Base-by-base conservation (phyloP, 2,888 invertebrate species). In the Clanis bilineata region DNA sequence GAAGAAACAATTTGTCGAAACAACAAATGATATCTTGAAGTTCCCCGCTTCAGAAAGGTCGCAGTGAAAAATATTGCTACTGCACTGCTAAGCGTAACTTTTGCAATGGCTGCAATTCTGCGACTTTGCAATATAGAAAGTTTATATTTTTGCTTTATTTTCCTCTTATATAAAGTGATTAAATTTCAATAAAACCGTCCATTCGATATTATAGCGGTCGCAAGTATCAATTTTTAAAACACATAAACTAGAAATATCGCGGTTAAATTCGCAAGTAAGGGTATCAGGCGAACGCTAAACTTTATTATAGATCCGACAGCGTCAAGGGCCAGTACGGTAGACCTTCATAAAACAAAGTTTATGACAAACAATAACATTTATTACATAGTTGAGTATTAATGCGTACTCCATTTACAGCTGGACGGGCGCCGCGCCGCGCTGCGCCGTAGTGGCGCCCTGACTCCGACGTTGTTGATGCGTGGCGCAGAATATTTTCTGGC, bases 301-400 rank as follows among this genome's bases (percentile, higher is more conserved):
- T 83, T 86, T 85, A 88, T 84, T 84, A 85, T 83, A 85, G 84
- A 83, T 82, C 82, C 80, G 76, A 75, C 72, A 76, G 67, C 79
- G 74, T 77, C 74, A 76, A 76, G 79, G 78, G 77, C 76, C 73
- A 78, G 77, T 72, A 77, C 69, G 78, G 77, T 69, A 78, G 83
- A 85, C 88, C 88, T 85, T 83, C 82, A 90, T 89, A 89, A 89
- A 89, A 86, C 84, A 83, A 88, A 85, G 75, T 91, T 90, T 90
- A 90, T 87, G 87, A 83, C 87, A 86, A 88, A 90, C 89, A 90
- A 90, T 90, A 90, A 89, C 89, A 90, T 90, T 89, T 88, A 90
- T 89, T 85, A 84, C 86, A 84, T 86, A 87, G 87, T 88, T 79
- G 82, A 80, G 83, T 86, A 90, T 90, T 89, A 89, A 88, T 87